Conservation (phyloP, 1,140 invertebrate genomes). For the Antheraea pernyi region DNA sequence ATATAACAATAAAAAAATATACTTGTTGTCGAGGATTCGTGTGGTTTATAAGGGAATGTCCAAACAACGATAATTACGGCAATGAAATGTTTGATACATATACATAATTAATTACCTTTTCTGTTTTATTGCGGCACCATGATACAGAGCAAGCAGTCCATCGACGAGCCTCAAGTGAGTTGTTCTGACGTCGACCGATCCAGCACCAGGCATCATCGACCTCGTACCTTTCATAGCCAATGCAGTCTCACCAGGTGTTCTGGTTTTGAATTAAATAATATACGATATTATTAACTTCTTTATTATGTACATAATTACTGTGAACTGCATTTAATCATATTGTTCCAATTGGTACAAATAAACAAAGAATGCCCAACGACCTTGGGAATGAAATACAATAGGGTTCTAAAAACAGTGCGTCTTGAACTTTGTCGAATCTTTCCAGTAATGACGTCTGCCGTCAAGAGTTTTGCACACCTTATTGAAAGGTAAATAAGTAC, state of each 20-base stretch:
- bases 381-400: too few species aligned
- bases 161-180: conserved; percentile 83
- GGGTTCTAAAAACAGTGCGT: too few species aligned
- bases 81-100: neutral
- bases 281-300: neutral
- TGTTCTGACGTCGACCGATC: conserved; percentile 62
- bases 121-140: conserved; percentile 85
- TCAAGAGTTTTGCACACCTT: too few species aligned
- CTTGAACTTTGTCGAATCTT: too few species aligned
- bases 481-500: too few species aligned
- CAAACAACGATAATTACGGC: neutral
- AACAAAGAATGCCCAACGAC: too few species aligned
- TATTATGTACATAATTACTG: too few species aligned
- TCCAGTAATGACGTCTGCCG: too few species aligned
- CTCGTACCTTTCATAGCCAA: conserved; percentile 59
- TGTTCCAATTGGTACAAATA: too few species aligned
- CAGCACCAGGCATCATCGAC: conserved; percentile 71
- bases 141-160: conserved; percentile 84
- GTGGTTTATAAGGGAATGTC: neutral
- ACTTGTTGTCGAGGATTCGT: too few species aligned
- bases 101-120: conserved; percentile 78
- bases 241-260: conserved; percentile 57
- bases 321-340: too few species aligned
- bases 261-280: conserved; percentile 19
- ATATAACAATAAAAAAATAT: too few species aligned